These are phyloP conservation scores for Hedya salicella DNA, from an alignment of 2,888 invertebrate genomes.

Conservation along the genomic window DNA sequence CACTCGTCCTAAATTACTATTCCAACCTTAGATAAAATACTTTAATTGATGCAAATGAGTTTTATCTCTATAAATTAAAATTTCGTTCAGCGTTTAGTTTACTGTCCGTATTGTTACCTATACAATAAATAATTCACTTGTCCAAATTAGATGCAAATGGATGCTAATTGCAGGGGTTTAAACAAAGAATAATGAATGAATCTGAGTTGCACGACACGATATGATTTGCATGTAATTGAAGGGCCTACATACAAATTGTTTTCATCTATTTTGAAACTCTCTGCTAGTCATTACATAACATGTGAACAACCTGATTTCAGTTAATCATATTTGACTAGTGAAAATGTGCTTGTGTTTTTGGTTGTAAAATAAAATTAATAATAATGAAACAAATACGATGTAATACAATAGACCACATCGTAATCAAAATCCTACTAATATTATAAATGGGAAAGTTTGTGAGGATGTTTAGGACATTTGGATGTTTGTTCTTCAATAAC, in stretches of 20 bases:
- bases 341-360: too few relatives aligned
- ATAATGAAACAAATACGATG: too few relatives aligned
- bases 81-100: constrained; percentile 28
- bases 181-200: constrained; percentile 42
- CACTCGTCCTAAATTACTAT: too few relatives aligned
- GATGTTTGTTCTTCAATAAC: too few relatives aligned
- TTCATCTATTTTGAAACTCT: constrained; percentile 40
- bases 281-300: constrained; percentile 24
- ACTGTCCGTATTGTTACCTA: constrained; percentile 31
- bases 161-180: constrained; percentile 38
- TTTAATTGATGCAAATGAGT: constrained; percentile 24
- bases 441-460: too few relatives aligned
- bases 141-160: constrained; percentile 40
- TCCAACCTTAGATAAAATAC: constrained; percentile 17
- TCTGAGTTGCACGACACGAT: constrained; percentile 32
- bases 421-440: too few relatives aligned
- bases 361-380: too few relatives aligned
- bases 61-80: constrained; percentile 38
- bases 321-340: too few relatives aligned
- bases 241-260: constrained; percentile 41
- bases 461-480: too few relatives aligned
- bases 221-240: constrained; percentile 49
- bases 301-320: constrained; percentile 10
- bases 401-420: too few relatives aligned
- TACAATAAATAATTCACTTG: constrained; percentile 42